phyloP scores from a whole-genome alignment of 2,113 vertebrate genomes.

The Heterotilapia buettikoferi region DNA sequence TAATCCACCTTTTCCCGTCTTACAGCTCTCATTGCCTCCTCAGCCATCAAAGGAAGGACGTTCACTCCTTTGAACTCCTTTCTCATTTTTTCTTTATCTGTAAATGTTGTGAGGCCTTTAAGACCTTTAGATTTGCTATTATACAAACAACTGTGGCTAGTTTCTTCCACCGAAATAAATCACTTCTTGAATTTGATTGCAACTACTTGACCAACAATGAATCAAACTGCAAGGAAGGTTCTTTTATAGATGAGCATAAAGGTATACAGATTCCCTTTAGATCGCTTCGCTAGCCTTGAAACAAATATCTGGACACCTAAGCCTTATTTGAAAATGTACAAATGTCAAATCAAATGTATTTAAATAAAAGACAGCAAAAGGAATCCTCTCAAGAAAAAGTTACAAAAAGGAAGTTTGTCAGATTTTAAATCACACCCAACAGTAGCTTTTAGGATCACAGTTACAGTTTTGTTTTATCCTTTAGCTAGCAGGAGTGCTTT shows the following conservation, averaged over 20 bases:
- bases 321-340: neutral
- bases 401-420: neutral
- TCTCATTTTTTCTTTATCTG: neutral
- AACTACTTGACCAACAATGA: neutral
- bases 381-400: neutral
- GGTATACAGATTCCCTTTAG: neutral
- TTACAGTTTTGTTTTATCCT: neutral
- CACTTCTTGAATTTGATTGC: neutral
- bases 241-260: neutral
- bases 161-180: neutral
- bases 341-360: neutral
- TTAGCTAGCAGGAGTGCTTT: neutral
- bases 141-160: neutral
- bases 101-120: neutral
- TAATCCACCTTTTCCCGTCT: rapidly evolving
- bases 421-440: neutral
- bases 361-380: neutral
- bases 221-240: neutral
- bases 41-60: neutral
- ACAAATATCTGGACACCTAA: neutral
- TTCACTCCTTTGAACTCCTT: neutral
- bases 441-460: neutral
- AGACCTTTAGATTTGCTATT: neutral
- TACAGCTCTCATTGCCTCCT: neutral
- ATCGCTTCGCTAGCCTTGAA: neutral